These are phyloP conservation scores for Netelia inedita DNA, from an alignment of 2,888 invertebrate genomes.

Conservation along the genomic window DNA sequence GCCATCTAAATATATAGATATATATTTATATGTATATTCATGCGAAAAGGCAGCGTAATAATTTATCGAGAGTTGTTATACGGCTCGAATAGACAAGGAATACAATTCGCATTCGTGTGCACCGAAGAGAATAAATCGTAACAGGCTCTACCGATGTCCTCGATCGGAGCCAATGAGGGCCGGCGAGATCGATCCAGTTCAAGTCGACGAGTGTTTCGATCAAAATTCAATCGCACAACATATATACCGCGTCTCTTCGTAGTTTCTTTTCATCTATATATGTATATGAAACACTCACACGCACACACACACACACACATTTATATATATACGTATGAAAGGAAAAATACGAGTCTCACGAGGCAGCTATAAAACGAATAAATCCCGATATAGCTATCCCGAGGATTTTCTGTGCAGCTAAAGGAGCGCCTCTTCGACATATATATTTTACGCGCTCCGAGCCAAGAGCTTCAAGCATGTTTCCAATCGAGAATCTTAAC, in stretches of 20 bases:
- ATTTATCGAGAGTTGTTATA: conserved; percentile 44
- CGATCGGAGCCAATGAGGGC: conserved; percentile 33
- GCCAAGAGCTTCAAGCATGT: conserved; percentile 13
- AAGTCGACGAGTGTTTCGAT: conserved; percentile 56
- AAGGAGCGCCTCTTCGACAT: conserved; percentile 27
- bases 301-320: conserved; percentile 14
- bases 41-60: conserved; percentile 7
- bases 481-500: conserved; percentile 45
- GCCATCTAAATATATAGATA: neutral
- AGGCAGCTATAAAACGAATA: conserved; percentile 35
- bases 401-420: conserved; percentile 19
- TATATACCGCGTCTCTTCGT: conserved; percentile 9
- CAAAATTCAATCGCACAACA: conserved; percentile 60
- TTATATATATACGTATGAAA: conserved; percentile 10
- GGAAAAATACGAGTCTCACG: conserved; percentile 33
- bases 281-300: too few species aligned
- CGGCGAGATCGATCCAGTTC: conserved; percentile 38
- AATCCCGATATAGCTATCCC: conserved; percentile 34
- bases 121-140: conserved; percentile 49
- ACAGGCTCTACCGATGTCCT: conserved; percentile 11
- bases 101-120: conserved; percentile 22
- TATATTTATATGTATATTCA: neutral
- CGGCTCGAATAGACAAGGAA: conserved; percentile 43
- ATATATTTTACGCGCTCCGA: neutral
- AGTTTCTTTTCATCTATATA: neutral